Conservation (phyloP, 2,888 invertebrate genomes). For the Lithophane socia region DNA sequence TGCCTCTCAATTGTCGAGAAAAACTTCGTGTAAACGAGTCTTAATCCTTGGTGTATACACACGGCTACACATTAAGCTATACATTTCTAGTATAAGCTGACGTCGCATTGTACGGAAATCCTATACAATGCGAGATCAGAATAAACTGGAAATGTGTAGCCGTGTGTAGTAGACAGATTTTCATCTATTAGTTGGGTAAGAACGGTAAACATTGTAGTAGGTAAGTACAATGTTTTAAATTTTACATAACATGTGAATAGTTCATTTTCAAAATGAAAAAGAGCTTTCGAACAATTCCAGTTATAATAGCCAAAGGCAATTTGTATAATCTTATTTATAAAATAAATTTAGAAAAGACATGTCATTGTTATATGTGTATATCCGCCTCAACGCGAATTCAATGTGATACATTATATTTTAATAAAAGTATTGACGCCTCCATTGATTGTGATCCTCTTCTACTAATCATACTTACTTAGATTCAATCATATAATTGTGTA, state of each 20-base stretch:
- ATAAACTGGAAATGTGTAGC: too few relatives aligned
- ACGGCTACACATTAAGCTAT: too few relatives aligned
- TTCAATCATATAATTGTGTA: background rate
- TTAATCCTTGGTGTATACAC: background rate
- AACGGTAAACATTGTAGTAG: slow-evolving; percentile 17
- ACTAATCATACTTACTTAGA: background rate
- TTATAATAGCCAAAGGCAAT: slow-evolving; percentile 33
- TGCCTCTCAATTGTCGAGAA: background rate
- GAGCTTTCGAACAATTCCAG: background rate
- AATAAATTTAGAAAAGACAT: background rate
- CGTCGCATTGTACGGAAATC: too few relatives aligned
- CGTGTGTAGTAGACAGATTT: background rate
- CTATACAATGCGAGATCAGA: too few relatives aligned
- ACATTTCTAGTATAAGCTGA: too few relatives aligned
- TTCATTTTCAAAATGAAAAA: slow-evolving; percentile 2
- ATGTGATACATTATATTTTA: slow-evolving; percentile 16
- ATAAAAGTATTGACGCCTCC: background rate
- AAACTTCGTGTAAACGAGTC: background rate
- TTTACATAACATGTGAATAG: background rate
- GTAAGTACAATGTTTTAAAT: background rate
- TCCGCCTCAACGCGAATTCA: slow-evolving; percentile 24
- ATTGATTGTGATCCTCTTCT: background rate
- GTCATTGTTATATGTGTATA: background rate
- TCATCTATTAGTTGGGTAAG: background rate
- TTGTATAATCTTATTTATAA: background rate